phyloP scores from a whole-genome alignment of 2,113 vertebrate species.

The Rafetus swinhoei region DNA sequence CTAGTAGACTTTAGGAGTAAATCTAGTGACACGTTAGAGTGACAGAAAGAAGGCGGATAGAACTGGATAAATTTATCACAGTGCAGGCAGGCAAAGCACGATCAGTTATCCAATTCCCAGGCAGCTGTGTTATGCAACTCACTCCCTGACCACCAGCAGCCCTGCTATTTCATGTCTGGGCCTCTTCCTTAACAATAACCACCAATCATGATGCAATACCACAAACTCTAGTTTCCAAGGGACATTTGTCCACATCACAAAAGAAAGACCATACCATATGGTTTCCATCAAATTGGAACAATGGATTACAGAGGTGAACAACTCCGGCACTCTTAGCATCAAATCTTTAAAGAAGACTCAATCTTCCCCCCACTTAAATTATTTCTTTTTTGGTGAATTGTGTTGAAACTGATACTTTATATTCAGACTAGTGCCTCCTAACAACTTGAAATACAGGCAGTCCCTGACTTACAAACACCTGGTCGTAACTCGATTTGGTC shows the following conservation, averaged over 20 bases:
- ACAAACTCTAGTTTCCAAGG: background rate
- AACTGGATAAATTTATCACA: background rate
- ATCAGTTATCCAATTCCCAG: background rate
- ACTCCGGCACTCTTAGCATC: background rate
- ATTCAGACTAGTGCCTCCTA: background rate
- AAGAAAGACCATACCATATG: background rate
- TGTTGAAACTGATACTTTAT: background rate
- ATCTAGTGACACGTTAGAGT: background rate
- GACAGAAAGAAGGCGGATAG: background rate
- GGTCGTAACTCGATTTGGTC: no score
- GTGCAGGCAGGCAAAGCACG: background rate
- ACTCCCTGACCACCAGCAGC: background rate
- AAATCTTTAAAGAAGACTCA: constrained; percentile 2
- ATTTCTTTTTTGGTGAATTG: background rate
- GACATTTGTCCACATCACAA: background rate
- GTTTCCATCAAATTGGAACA: background rate
- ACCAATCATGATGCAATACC: background rate
- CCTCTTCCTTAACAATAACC: background rate
- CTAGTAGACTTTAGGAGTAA: background rate
- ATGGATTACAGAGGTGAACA: background rate
- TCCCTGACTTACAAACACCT: no score
- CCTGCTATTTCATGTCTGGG: background rate
- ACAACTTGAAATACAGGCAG: background rate
- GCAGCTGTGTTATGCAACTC: background rate
- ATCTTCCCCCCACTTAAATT: background rate